Conservation (phyloP, 2,888 invertebrate genomes). For the Tenthredo amoena region DNA sequence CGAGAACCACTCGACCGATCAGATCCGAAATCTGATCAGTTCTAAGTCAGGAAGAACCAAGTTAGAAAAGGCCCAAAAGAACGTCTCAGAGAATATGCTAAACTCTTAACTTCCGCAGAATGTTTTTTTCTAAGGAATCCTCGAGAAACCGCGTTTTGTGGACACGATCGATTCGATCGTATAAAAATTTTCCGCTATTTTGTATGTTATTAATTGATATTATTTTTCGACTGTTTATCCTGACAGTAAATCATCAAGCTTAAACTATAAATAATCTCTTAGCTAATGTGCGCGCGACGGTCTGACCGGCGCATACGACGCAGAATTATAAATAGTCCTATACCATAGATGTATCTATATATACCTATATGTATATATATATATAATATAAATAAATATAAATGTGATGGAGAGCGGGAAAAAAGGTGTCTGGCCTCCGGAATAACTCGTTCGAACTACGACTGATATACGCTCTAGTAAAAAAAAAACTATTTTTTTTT, state of each 20-base stretch:
- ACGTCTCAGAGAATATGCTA: no score
- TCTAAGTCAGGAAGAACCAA: no score
- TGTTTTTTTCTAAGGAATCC: no score
- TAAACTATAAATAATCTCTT: constrained; percentile 27
- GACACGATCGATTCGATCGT: background rate
- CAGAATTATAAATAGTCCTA: background rate
- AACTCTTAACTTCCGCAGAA: no score
- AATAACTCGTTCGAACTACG: constrained; percentile 64
- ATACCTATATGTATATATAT: constrained; percentile 38
- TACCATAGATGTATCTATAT: constrained; percentile 31
- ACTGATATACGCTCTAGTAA: constrained; percentile 59
- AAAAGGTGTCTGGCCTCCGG: constrained; percentile 56
- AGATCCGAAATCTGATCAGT: no score
- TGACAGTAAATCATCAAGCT: background rate
- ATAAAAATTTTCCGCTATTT: background rate
- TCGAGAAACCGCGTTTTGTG: background rate
- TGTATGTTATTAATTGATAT: background rate
- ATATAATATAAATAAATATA: constrained; percentile 45
- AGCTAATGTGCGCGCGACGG: constrained; percentile 1
- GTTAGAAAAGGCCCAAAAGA: no score
- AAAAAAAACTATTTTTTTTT: background rate
- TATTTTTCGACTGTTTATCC: background rate
- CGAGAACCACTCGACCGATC: background rate
- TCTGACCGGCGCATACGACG: background rate
- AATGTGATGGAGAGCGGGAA: constrained; percentile 52